A percentile compares a stretch with the other conserved stretches of the same genome.
phyloP scores from a whole-genome alignment of 2,888 invertebrate species.

The Thecocarcelia acutangulata region DNA sequence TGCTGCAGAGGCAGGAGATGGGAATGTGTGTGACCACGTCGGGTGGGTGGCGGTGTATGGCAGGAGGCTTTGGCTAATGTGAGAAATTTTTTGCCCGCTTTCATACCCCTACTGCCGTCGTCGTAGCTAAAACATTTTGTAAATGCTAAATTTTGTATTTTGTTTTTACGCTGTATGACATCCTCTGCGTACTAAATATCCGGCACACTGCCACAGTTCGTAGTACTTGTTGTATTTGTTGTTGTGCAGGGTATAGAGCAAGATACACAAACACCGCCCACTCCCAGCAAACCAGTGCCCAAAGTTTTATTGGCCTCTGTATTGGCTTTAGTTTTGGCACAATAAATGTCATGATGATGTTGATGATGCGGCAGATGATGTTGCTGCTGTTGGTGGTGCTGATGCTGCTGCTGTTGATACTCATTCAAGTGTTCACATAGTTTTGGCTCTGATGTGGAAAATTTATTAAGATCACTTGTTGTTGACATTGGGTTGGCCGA shows the following conservation, averaged over 20 bases:
- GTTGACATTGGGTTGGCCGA: conserved; percentile 59
- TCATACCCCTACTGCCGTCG: conserved; percentile 49
- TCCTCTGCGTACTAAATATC: conserved; percentile 81
- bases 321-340: conserved; percentile 80
- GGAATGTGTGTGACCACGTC: conserved; percentile 28
- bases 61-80: conserved; percentile 74
- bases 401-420: conserved; percentile 62
- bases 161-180: conserved; percentile 78
- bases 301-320: conserved; percentile 61
- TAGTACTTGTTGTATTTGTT: conserved; percentile 59
- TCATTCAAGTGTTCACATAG: conserved; percentile 77
- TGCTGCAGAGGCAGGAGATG: conserved; percentile 9
- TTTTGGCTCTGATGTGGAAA: conserved; percentile 80
- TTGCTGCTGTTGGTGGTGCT: conserved; percentile 13
- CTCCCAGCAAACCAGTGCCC: neutral
- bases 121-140: conserved; percentile 49
- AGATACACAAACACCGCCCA: conserved; percentile 55
- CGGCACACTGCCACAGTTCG: conserved; percentile 76
- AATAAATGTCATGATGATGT: conserved; percentile 80
- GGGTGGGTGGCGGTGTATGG: conserved; percentile 75
- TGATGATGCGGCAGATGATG: conserved; percentile 13
- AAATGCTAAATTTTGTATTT: conserved; percentile 60
- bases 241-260: conserved; percentile 66
- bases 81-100: conserved; percentile 63
- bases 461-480: conserved; percentile 76